phyloP scores from a whole-genome alignment of 1,140 invertebrate species.

The Luehdorfia chinensis region DNA sequence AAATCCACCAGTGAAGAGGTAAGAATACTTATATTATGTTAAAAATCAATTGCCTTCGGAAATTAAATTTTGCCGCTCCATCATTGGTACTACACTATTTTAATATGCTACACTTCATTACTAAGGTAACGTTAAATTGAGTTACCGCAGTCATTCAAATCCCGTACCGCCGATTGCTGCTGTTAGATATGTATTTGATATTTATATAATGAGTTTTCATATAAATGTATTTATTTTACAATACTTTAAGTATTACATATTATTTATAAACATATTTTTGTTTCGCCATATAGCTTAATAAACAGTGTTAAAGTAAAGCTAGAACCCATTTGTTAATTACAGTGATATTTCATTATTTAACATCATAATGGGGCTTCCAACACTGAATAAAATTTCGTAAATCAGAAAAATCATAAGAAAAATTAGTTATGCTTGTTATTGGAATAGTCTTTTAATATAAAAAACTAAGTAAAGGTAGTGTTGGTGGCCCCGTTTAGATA shows the following conservation, averaged over 20 bases:
- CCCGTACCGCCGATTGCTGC: slow-evolving; percentile 9
- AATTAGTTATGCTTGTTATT: no score
- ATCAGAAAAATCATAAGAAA: no score
- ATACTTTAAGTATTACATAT: slow-evolving; percentile 6
- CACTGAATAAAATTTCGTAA: background rate
- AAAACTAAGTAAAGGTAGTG: no score
- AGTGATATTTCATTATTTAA: slow-evolving; percentile 13
- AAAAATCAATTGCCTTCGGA: background rate
- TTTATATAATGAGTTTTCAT: background rate
- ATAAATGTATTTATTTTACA: slow-evolving; percentile 3
- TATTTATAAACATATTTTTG: slow-evolving; percentile 8
- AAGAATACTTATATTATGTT: slow-evolving; percentile 63
- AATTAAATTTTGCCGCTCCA: slow-evolving; percentile 1
- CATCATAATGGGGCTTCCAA: slow-evolving; percentile 15
- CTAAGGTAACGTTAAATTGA: background rate
- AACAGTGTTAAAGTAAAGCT: slow-evolving; percentile 9
- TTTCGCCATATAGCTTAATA: slow-evolving; percentile 16
- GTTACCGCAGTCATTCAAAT: background rate
- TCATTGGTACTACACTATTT: background rate
- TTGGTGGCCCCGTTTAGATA: slow-evolving; percentile 42
- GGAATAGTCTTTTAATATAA: no score
- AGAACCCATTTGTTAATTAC: slow-evolving; percentile 11
- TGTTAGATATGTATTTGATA: slow-evolving; percentile 9
- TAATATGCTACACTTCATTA: slow-evolving; percentile 4
- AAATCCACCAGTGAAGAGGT: slow-evolving; percentile 97